Evolutionary conservation across 2,888 invertebrate genomes (phyloP), one percentile per base, ranked within the genome.

Genomic region (Tubulanus polymorphus): DNA sequence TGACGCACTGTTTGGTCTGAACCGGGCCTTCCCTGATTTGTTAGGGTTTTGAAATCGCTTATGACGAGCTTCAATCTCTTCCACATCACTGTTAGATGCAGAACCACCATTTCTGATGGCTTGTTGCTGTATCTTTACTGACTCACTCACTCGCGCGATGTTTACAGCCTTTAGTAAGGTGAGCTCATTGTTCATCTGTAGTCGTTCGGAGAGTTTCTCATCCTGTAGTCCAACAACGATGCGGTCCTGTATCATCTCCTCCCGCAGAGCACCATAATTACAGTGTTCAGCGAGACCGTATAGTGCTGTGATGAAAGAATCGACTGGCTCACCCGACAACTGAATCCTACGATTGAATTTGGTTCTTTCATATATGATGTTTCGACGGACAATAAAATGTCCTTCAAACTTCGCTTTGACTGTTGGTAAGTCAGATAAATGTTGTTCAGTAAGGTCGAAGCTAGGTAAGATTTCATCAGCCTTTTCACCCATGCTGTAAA

Each of bases 241-340:
- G n/a, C 60, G 23, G 28, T 65, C 63, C 2, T 62, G 50, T 23
- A 66, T 61, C n/a, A 64, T 41, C 20, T 63, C 57, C 26, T 63
- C 63, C 15, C 48, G 48, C 8, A 65, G 51, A 10, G 37, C 45
- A 10, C 28, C 55, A 48, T 53, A 56, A n/a, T 59, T 59, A 47
- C 62, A 61, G 12, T 54, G 56, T 47, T 46, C 51, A 1, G 55
- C 53, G 10, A 59, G 37, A 20, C 45, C 37, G 46, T 54, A 15
- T 18, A 56, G 25, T 1, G 45, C 35, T 18, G 56, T 48, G 8
- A 52, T 30, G 37, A 54, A 59, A 8, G 51, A 20, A 27, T 59
- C 56, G 54, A 61, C 45, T 23, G 37, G 51, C 30, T 58, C 54
- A 50, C 29, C 45, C 45, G 26, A 30, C 47, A 52, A 48, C 46